Base-by-base conservation (phyloP, 2,113 vertebrate genomes). In the Hypanus sabinus region DNA sequence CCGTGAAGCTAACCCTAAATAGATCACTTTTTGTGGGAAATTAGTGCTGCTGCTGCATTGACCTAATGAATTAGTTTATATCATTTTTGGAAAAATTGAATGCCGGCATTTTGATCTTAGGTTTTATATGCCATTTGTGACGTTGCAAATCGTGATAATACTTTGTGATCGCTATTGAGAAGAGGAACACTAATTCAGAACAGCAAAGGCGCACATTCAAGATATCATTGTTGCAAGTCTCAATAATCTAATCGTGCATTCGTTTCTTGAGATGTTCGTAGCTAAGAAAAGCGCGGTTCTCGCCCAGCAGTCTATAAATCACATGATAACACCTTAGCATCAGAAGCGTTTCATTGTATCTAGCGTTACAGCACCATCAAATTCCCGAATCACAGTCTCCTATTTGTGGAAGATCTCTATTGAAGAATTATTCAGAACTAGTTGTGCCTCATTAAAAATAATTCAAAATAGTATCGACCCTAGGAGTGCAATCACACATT, bases 1-100 rank as follows among this genome's bases (percentile, higher is more conserved):
- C 73, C 6, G 91, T 93, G 22, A 93, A 93, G 55, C 91, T 93
- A 38, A 93, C 38, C 68, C 36, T 20, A 73, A 93, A 93, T 93
- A 71, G 22, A 46, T 75, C 20, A 55, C 20, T 33, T 5, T 62
- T 0, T 92, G 90, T 92, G 68, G 65, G 68, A 70, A 92, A 92
- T 33, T 18, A 38, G 38, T 83, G 9, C 22, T 83, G n/a, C 8
- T 38, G 16, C 27, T 93, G 70, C 10, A 16, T 24, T 33, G 36
- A 46, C 38, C 6, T 27, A 65, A 71, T 24, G 18, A 92, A n/a
- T 33, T 33, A 68, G 22, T 55, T 46, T 90, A 90, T 27, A 55
- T n/a, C 55, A 27, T n/a, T 88, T 62, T 62, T 62, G 57, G 57
- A 14, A 62, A 88, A 68, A 33, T 7, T 90, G 60, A 73, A 91